Conservation (phyloP, 2,113 vertebrate genomes). For the Brienomyrus longianalis region DNA sequence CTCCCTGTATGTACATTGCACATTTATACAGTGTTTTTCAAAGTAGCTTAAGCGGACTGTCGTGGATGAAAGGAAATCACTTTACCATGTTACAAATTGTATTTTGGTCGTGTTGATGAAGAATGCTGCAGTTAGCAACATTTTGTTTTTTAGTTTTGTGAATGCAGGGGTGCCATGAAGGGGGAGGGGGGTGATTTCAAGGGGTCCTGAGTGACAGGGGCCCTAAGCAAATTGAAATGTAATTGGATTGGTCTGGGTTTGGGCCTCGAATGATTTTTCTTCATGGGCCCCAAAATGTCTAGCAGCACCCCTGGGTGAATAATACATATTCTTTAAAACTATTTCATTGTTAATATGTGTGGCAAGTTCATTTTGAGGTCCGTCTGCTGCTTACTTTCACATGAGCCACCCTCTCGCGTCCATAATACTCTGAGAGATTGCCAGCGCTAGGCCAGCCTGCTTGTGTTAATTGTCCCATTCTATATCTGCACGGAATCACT, state of each 20-base stretch:
- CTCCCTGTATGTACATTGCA: not conserved
- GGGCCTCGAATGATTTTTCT: not conserved
- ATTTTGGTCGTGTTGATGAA: not conserved
- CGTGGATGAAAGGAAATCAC: not conserved
- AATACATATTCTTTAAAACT: not conserved
- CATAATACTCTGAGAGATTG: not conserved
- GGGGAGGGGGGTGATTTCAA: not conserved
- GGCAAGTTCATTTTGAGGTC: not conserved
- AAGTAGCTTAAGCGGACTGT: not conserved
- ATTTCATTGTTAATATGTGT: not conserved
- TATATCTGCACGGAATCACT: not conserved
- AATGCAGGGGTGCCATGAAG: not conserved
- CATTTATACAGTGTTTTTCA: not conserved
- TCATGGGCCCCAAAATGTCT: not conserved
- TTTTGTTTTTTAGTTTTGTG: not conserved
- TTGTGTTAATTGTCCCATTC: not conserved
- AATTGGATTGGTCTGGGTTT: not conserved
- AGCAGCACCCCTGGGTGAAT: not conserved
- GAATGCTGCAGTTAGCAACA: not conserved
- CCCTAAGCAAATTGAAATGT: not conserved
- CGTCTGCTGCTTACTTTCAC: not conserved
- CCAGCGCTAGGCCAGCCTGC: not conserved
- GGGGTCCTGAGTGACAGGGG: not conserved
- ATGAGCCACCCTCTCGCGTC: not conserved
- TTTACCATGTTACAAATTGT: not conserved